A percentile compares a stretch with the other conserved stretches of the same genome.
phyloP scores from a whole-genome alignment of 2,888 invertebrate genomes.

The Leptogaster cylindrica region DNA sequence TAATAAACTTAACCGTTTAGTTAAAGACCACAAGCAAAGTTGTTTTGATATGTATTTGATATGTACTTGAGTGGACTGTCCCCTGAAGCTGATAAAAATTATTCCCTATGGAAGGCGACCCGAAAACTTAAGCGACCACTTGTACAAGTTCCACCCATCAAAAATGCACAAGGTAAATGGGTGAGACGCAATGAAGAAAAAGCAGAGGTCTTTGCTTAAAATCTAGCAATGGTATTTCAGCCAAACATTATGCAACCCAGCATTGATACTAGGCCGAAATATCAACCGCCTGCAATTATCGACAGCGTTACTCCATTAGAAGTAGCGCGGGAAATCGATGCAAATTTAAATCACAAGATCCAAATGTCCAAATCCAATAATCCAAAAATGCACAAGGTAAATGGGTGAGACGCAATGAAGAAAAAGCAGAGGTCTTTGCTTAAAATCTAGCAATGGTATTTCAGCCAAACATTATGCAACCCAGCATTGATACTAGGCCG shows the following conservation, averaged over 20 bases:
- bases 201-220: not conserved
- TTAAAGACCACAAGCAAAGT: no score
- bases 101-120: not conserved
- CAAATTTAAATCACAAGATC: no score
- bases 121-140: constrained; percentile 4
- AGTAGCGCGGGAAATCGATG: no score
- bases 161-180: not conserved
- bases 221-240: not conserved
- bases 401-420: not conserved
- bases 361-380: not conserved
- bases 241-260: not conserved
- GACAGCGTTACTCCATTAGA: no score
- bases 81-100: not conserved
- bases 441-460: not conserved
- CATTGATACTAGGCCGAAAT: not conserved
- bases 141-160: not conserved
- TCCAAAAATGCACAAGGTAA: not conserved
- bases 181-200: constrained; percentile 2
- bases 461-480: not conserved
- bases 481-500: not conserved
- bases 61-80: not conserved
- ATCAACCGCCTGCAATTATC: not conserved
- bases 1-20: no score
- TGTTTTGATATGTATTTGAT: no score
- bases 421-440: constrained; percentile 8